These are phyloP conservation scores for Daktulosphaira vitifoliae DNA, from an alignment of 1,140 invertebrate genomes.

Conservation along the genomic window DNA sequence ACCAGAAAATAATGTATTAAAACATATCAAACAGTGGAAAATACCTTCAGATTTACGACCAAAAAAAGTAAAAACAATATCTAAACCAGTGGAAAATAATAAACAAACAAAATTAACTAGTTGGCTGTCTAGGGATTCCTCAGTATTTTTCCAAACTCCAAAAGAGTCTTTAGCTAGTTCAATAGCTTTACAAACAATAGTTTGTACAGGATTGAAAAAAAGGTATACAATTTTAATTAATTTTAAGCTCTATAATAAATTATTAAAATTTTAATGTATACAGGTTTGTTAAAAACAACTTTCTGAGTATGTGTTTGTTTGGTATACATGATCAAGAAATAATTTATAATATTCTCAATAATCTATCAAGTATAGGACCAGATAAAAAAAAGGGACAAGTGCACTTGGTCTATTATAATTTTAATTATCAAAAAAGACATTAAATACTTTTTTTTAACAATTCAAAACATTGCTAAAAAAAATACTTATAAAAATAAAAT, in stretches of 20 bases:
- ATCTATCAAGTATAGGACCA: too few species aligned
- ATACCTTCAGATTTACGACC: conserved; percentile 24
- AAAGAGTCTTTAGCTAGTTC: conserved; percentile 2
- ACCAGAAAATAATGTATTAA: neutral
- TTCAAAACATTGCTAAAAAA: too few species aligned
- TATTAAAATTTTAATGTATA: neutral
- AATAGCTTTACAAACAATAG: neutral
- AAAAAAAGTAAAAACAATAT: conserved; percentile 4
- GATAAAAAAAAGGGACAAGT: too few species aligned
- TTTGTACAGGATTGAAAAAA: conserved; percentile 9
- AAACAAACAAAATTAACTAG: neutral
- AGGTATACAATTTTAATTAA: neutral
- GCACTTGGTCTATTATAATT: too few species aligned
- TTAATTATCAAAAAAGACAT: too few species aligned
- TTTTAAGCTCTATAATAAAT: neutral
- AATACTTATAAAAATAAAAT: too few species aligned
- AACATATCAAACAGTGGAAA: neutral
- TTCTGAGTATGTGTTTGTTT: too few species aligned
- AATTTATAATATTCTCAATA: too few species aligned
- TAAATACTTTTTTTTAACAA: too few species aligned
- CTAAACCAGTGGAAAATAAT: neutral
- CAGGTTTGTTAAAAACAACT: too few species aligned
- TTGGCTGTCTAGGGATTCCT: conserved; percentile 2
- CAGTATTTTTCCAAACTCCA: conserved; percentile 16
- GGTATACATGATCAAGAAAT: too few species aligned